Base-by-base conservation (phyloP, 2,113 vertebrate species). In the Malurus melanocephalus region DNA sequence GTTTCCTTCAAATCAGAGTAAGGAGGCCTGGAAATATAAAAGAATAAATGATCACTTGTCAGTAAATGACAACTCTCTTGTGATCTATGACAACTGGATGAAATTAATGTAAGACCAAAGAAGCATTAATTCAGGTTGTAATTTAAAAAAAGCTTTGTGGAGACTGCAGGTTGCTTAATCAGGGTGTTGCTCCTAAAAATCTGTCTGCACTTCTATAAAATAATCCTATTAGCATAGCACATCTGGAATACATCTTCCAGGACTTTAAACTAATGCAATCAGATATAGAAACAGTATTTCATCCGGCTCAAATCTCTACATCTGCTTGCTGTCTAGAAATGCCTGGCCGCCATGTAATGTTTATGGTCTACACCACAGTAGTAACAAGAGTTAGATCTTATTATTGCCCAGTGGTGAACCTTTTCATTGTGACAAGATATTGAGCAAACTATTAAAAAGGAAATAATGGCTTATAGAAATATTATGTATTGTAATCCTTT, bases 361-460 rank as follows among this genome's bases (percentile, higher is more conserved):
- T 89, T 93, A 88, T 2, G 0, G 40, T 85, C 42, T 65, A 22
- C 53, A 55, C 62, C 64, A 69, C 46, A 4, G 19, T 69, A 42
- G 51, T 62, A 87, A 62, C 45, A 81, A 72, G 77, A 84, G 16
- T 85, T 71, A 85, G 61, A 56, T 71, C 33, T 80, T 85, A 40
- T 76, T 88, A 75, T 73, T 68, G 38, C 69, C 57, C 53, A 78
- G 69, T 89, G 66, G 40, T 46, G 42, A 93, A 86, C 42, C 7
- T 88, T 93, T 93, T 92, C 66, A 92, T 72, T 86, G 66, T 61
- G 17, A 75, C 84, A 73, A 94, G 91, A 79, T 60, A 91, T 75
- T 72, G 69, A 83, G 59, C 59, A 61, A 85, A 27, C 35, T 75
- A 80, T 87, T 87, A 62, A 74, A 93, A 85, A 80, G 48, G 64